Conservation (phyloP, 2,113 vertebrate species). For the Lethenteron camtschaticum region DNA sequence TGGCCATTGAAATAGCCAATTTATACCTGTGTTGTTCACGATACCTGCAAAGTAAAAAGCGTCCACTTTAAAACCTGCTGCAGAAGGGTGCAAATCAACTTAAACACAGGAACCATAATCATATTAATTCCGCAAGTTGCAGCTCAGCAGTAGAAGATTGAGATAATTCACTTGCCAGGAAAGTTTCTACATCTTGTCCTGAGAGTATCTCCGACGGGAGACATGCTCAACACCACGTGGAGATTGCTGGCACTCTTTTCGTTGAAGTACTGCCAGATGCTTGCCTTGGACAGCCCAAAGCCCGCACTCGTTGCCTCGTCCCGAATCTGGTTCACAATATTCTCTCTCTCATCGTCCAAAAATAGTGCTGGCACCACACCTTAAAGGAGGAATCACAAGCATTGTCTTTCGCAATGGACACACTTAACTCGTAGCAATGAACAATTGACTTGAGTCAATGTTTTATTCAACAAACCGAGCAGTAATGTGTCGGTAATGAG, state of each 20-base stretch:
- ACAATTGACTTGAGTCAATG: neutral
- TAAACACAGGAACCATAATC: too few species aligned
- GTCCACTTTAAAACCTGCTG: neutral
- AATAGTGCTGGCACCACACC: slow-evolving; percentile 84
- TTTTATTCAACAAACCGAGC: neutral
- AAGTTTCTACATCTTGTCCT: slow-evolving; percentile 79
- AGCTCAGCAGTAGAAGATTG: too few species aligned
- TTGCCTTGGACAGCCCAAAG: slow-evolving; percentile 44
- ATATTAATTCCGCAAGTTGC: too few species aligned
- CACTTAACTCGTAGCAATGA: too few species aligned
- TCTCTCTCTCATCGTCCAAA: slow-evolving; percentile 64
- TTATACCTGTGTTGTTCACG: slow-evolving; percentile 82
- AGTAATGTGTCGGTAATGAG: neutral
- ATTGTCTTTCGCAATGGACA: too few species aligned
- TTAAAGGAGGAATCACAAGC: slow-evolving; percentile 14
- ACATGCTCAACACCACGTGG: slow-evolving; percentile 78
- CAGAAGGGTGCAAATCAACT: too few species aligned
- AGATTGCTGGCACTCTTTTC: slow-evolving; percentile 70
- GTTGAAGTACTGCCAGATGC: slow-evolving; percentile 72
- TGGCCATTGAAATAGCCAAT: slow-evolving; percentile 89
- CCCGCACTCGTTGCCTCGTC: slow-evolving; percentile 47
- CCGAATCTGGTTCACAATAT: slow-evolving; percentile 37
- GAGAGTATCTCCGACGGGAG: slow-evolving; percentile 56
- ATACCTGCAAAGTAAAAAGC: slow-evolving; percentile 32
- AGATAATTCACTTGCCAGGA: slow-evolving; percentile 33